A percentile compares a stretch with the other conserved stretches of the same genome.
These are phyloP conservation scores for Enteromius viviparus DNA, from an alignment of 2,797 vertebrate genomes.

Conservation along the genomic window DNA sequence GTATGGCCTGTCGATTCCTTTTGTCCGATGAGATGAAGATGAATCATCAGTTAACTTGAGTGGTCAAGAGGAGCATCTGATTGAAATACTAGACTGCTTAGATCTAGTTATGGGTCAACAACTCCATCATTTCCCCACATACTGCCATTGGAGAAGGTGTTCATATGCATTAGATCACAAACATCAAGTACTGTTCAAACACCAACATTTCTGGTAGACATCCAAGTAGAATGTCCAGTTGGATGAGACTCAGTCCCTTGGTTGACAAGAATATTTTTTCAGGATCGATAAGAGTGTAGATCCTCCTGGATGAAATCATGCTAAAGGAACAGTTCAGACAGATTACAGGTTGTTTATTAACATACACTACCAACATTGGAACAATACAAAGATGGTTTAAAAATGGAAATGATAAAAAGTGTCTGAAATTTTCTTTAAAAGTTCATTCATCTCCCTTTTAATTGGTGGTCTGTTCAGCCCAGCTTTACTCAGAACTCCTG, in stretches of 20 bases:
- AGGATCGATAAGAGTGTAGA: neutral
- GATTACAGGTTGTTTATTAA: neutral
- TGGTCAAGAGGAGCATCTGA: constrained; percentile 14
- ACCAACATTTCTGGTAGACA: neutral
- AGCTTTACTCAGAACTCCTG: neutral
- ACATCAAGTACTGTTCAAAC: neutral
- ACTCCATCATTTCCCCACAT: neutral
- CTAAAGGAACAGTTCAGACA: neutral
- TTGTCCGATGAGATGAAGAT: constrained; percentile 19
- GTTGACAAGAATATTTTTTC: neutral
- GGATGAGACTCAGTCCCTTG: neutral
- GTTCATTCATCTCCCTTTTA: neutral
- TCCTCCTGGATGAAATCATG: neutral
- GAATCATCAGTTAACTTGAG: constrained; percentile 9
- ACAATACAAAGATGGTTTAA: neutral
- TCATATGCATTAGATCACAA: constrained; percentile 2
- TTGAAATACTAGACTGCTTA: neutral
- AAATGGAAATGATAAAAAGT: neutral
- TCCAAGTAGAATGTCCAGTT: neutral
- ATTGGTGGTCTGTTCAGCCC: neutral
- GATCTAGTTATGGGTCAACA: constrained; percentile 5
- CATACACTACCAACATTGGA: neutral
- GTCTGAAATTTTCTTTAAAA: neutral
- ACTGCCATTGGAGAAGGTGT: neutral
- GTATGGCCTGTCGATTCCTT: constrained; percentile 32